A percentile compares a stretch with the other conserved stretches of the same genome.
Evolutionary conservation across 1,140 invertebrate genomes (phyloP).

Genomic region (Pemphigus obesinymphae): DNA sequence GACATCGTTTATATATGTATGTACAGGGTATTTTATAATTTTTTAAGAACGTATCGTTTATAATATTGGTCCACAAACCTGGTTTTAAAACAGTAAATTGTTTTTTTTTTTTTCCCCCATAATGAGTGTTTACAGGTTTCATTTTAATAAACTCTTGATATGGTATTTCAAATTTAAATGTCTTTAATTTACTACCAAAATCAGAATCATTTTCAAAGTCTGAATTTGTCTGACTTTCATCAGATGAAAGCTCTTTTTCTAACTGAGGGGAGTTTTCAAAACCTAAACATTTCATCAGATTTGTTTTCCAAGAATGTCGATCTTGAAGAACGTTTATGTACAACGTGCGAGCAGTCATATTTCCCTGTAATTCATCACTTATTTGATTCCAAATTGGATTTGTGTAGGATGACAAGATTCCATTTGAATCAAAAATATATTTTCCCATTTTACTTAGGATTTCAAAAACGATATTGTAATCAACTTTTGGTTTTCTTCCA

Average conservation of each 20-base stretch:
- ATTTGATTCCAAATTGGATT: not conserved
- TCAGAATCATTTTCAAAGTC: not conserved
- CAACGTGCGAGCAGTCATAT: not conserved
- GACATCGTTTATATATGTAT: not conserved
- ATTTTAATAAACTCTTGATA: not conserved
- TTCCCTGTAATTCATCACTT: not conserved
- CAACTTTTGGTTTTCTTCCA: not conserved
- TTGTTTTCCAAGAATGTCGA: not conserved
- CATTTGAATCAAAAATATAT: not conserved
- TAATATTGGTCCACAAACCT: not conserved
- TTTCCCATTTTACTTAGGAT: not conserved
- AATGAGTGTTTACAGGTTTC: not conserved
- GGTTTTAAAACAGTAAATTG: not conserved
- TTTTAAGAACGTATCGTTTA: not conserved
- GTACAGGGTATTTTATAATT: not conserved
- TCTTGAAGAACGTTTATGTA: not conserved
- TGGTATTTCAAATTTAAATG: not conserved
- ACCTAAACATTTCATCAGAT: not conserved
- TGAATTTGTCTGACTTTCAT: not conserved
- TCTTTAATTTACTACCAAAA: not conserved
- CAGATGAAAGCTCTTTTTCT: not conserved
- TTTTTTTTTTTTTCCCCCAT: not conserved
- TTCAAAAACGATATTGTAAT: not conserved
- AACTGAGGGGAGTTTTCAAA: not conserved
- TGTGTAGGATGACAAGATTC: not conserved